Evolutionary conservation across 2,888 invertebrate species (phyloP).

Genomic region (Osedax frankpressi): DNA sequence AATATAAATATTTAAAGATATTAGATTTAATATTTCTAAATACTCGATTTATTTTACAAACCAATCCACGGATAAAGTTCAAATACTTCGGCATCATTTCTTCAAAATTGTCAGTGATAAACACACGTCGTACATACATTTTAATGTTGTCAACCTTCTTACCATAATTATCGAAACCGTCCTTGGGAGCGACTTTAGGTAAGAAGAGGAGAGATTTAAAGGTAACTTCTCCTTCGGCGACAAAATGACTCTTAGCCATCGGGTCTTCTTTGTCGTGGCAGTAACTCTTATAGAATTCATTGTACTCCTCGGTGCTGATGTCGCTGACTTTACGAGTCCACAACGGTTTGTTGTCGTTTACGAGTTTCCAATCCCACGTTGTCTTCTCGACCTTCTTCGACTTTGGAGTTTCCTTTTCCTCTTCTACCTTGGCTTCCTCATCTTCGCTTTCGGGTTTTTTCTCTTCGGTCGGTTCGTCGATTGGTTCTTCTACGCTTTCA

Average conservation of each 20-base stretch:
- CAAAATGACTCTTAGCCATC: conserved; percentile 77
- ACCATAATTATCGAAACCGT: conserved; percentile 88
- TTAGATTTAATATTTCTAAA: no score
- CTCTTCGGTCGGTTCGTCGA: conserved; percentile 72
- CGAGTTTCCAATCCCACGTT: conserved; percentile 90
- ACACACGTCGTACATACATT: conserved; percentile 90
- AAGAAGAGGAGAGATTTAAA: conserved; percentile 91
- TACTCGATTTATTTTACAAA: conserved; percentile 33
- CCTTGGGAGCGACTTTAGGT: conserved; percentile 74
- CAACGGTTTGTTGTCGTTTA: conserved; percentile 94
- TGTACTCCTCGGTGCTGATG: conserved; percentile 75
- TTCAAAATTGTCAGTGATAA: conserved; percentile 98
- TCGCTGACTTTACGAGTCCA: conserved; percentile 87
- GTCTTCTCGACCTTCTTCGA: conserved; percentile 80
- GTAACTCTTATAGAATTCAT: conserved; percentile 83
- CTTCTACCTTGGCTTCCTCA: conserved; percentile 52
- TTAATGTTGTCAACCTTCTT: conserved; percentile 87
- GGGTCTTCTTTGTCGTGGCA: conserved; percentile 77
- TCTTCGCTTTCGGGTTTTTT: conserved; percentile 56
- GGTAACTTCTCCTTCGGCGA: conserved; percentile 97
- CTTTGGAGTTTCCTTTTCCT: conserved; percentile 51
- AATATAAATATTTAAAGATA: neutral
- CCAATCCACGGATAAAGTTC: conserved; percentile 85
- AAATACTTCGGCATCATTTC: conserved; percentile 98
- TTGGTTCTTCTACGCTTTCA: conserved; percentile 64